Percentiles rank a stretch among this genome's conserved stretches.
These are phyloP conservation scores for Neoascia interrupta DNA, from an alignment of 2,888 invertebrate species.

Conservation along the genomic window DNA sequence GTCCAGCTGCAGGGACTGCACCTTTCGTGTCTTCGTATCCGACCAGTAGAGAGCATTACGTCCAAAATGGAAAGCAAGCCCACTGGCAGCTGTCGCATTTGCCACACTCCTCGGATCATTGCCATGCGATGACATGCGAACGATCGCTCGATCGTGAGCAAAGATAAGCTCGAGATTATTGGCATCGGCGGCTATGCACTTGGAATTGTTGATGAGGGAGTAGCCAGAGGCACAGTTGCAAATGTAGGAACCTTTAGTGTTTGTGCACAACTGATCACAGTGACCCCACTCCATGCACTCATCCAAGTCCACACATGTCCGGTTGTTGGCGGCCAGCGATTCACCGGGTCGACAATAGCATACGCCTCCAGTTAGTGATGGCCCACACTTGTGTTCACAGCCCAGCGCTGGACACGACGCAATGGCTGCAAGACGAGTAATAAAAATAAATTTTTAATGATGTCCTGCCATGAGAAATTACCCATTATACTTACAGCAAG, in stretches of 20 bases:
- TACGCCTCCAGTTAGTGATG: constrained; percentile 92
- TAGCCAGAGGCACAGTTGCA: constrained; percentile 93
- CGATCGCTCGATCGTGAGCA: constrained; percentile 86
- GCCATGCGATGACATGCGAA: constrained; percentile 86
- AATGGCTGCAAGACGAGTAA: constrained; percentile 88
- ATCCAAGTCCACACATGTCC: constrained; percentile 94
- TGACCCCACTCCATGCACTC: constrained; percentile 95
- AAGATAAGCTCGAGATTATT: constrained; percentile 84
- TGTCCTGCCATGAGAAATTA: neutral
- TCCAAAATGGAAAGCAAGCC: constrained; percentile 90
- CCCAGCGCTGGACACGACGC: constrained; percentile 90
- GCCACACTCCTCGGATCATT: constrained; percentile 83
- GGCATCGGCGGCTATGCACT: constrained; percentile 84
- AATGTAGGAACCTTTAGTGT: constrained; percentile 90
- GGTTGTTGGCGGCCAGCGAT: constrained; percentile 89
- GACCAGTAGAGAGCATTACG: constrained; percentile 92
- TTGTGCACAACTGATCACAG: constrained; percentile 96
- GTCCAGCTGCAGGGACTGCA: constrained; percentile 81
- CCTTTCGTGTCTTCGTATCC: constrained; percentile 92
- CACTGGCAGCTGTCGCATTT: constrained; percentile 91
- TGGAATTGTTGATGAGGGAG: constrained; percentile 82
- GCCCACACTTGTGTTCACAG: constrained; percentile 95
- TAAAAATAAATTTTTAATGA: too few species aligned
- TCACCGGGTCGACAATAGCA: constrained; percentile 95
- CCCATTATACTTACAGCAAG: constrained; percentile 91